These are phyloP conservation scores for Thymelicus lineola DNA, from an alignment of 2,888 invertebrate species.

Conservation along the genomic window DNA sequence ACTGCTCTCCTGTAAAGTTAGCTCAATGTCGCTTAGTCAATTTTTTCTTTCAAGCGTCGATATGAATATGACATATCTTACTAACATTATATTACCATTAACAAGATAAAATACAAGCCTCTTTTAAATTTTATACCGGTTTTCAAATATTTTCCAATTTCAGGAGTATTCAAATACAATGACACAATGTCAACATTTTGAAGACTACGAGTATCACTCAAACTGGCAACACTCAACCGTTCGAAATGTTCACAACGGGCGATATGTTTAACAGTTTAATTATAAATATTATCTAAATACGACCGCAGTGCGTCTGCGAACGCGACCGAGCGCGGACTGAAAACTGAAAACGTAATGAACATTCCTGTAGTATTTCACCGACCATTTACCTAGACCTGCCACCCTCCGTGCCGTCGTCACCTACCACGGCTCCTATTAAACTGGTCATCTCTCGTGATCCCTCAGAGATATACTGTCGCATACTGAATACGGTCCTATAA, in stretches of 20 bases:
- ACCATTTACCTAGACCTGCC: constrained; percentile 7
- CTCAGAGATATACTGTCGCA: neutral
- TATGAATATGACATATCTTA: no score
- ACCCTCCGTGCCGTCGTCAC: neutral
- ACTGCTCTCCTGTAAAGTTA: no score
- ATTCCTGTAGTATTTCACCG: constrained; percentile 9
- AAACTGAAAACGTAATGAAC: constrained; percentile 24
- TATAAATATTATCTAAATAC: constrained; percentile 4
- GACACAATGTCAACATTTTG: neutral
- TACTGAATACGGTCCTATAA: constrained; percentile 4
- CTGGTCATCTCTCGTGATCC: constrained; percentile 1
- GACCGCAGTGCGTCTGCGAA: constrained; percentile 31
- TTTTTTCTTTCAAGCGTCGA: no score
- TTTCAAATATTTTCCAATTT: no score
- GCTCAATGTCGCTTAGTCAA: no score
- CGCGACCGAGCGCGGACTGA: constrained; percentile 29
- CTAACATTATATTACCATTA: no score
- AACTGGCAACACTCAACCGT: constrained; percentile 7
- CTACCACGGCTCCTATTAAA: neutral
- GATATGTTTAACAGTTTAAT: neutral
- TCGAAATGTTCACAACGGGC: neutral
- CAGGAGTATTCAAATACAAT: no score
- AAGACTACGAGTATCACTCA: neutral
- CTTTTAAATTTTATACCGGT: no score
- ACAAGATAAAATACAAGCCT: no score